Percentiles rank a stretch among this genome's conserved stretches.
phyloP scores from a whole-genome alignment of 1,140 invertebrate species.

The Bradysia coprophila region DNA sequence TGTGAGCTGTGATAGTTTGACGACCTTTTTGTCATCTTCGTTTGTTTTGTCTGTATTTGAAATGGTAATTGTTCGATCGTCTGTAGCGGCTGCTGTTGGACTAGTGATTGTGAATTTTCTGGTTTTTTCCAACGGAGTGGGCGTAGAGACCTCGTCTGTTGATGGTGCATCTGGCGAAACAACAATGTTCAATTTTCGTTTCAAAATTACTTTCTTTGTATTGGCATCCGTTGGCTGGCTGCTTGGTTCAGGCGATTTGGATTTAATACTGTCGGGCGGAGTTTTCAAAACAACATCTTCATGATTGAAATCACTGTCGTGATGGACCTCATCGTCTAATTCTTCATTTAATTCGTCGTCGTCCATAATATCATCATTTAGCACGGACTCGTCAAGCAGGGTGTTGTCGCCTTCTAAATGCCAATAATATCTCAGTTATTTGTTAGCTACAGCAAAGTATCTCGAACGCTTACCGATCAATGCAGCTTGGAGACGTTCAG shows the following conservation, averaged over 20 bases:
- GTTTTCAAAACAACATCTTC: conserved; percentile 2
- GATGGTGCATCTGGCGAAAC: conserved; percentile 9
- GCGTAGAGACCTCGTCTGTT: neutral
- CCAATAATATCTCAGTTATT: no score
- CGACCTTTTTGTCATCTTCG: conserved; percentile 27
- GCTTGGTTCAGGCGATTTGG: conserved; percentile 8
- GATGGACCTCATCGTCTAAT: conserved; percentile 14
- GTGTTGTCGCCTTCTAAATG: conserved; percentile 29
- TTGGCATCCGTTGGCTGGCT: conserved; percentile 11
- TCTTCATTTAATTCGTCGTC: conserved; percentile 9
- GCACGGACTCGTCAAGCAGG: conserved; percentile 29
- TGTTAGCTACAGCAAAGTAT: no score
- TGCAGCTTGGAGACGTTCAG: conserved; percentile 49
- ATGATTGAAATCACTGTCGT: conserved; percentile 1
- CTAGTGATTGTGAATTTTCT: conserved; percentile 8
- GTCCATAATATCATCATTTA: conserved; percentile 21
- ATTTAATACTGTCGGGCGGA: neutral
- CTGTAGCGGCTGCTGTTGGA: conserved; percentile 4
- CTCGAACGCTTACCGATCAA: no score
- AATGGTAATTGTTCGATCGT: conserved; percentile 3
- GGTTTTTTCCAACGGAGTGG: conserved; percentile 6
- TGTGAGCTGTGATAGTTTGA: conserved; percentile 39
- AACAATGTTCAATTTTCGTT: conserved; percentile 37
- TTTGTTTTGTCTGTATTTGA: neutral
- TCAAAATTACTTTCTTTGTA: conserved; percentile 41